A percentile compares a stretch with the other conserved stretches of the same genome.
These are phyloP conservation scores for Drosophila mercatorum DNA, from an alignment of 2,888 invertebrate genomes.

Conservation along the genomic window DNA sequence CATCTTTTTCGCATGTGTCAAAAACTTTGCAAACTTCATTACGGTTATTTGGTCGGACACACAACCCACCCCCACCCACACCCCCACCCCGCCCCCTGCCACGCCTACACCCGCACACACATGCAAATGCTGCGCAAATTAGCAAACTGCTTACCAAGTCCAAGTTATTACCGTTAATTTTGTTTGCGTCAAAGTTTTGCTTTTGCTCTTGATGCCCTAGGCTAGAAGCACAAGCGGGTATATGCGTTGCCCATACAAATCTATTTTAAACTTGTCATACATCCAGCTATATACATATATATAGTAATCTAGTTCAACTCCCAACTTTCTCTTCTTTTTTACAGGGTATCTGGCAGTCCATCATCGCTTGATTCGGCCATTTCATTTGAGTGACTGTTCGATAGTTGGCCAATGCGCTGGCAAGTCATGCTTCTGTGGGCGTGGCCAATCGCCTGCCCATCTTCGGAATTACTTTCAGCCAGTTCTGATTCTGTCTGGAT, in stretches of 20 bases:
- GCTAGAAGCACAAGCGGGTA: background rate
- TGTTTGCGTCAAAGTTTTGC: slow-evolving; percentile 71
- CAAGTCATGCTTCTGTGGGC: slow-evolving; percentile 23
- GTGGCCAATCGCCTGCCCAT: slow-evolving; percentile 27
- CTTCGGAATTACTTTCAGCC: slow-evolving; percentile 29
- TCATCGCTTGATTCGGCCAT: background rate
- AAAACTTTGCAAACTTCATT: slow-evolving; percentile 77
- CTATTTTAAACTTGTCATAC: background rate
- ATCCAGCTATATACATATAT: background rate
- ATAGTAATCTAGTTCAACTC: too few species aligned
- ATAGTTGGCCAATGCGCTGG: slow-evolving; percentile 18
- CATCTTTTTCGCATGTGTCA: slow-evolving; percentile 69
- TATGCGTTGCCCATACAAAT: too few species aligned
- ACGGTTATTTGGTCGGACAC: slow-evolving; percentile 60
- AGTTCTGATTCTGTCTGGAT: slow-evolving; percentile 23
- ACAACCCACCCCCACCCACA: slow-evolving; percentile 29
- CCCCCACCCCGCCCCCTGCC: background rate
- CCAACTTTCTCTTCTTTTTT: background rate
- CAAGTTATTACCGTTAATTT: slow-evolving; percentile 77
- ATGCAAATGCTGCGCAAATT: slow-evolving; percentile 69
- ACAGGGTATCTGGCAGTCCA: slow-evolving; percentile 4
- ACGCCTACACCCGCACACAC: slow-evolving; percentile 38
- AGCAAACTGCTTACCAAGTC: slow-evolving; percentile 61
- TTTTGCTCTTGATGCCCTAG: slow-evolving; percentile 38
- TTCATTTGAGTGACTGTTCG: slow-evolving; percentile 36